Evolutionary conservation across 2,113 vertebrate species (phyloP), one percentile per base, ranked within the genome.

Genomic region (Heteronetta atricapilla): DNA sequence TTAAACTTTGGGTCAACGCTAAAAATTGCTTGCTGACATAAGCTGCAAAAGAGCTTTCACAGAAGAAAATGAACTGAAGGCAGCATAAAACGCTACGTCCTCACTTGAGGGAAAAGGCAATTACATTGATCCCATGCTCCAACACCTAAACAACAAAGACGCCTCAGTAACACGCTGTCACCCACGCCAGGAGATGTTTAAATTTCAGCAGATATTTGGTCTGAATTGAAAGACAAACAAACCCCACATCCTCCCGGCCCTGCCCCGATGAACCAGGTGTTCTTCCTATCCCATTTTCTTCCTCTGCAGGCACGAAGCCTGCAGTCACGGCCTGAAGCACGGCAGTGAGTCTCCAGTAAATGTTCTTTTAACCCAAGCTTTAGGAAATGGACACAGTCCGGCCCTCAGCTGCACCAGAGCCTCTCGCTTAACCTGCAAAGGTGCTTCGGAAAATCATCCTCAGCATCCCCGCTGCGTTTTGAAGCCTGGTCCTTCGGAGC

Each of bases 1-100:
- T 75, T 83, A 89, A 92, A 89, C 86, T 89, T 42, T 11, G 59
- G 62, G 93, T 67, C 90, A 70, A 56, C 53, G 76, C 88, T 75
- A 29, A 93, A 82, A 94, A 73, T 26, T 6, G 58, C 73, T 67
- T 7, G 69, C 83, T 90, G 81, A 88, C 94, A 82, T 26, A 50
- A 76, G 89, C 66, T 42, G 64, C 73, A 50, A 31, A 75, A 59
- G 59, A 82, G 75, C 36, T 93, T 68, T 53, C 52, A 25, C 3
- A 18, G 53, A 34, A 67, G 33, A 79, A 86, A 74, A 84, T 1
- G 13, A 85, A 31, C 38, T 31, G 8, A 29, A 69, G 66, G 82
- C 52, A 62, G 58, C 2, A 0, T 4, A 2, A 33, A 81, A 55
- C 19, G 36, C 58, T 1, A 2, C 60, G 58, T 38, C 33, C 44